Evolutionary conservation across 2,113 vertebrate species (phyloP).

Genomic region (Caretta caretta): DNA sequence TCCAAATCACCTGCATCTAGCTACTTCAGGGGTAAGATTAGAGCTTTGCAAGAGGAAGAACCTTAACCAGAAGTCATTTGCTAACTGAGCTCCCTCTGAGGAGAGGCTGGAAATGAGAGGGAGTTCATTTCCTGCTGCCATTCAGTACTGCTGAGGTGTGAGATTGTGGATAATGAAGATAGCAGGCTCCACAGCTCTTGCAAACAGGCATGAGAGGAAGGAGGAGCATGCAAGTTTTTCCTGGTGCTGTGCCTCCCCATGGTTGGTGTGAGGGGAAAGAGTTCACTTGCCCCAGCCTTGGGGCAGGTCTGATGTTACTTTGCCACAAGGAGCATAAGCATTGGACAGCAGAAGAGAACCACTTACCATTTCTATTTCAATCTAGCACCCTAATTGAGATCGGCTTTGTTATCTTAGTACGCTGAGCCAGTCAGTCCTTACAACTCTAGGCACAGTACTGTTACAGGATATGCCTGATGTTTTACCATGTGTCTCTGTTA

Average conservation of each 20-base stretch:
- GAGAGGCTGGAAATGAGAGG: fast-evolving
- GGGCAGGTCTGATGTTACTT: fast-evolving
- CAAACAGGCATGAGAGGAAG: fast-evolving
- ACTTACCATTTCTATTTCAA: fast-evolving
- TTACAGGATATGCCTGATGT: fast-evolving
- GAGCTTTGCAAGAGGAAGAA: fast-evolving
- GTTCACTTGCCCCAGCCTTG: background rate
- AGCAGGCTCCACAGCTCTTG: background rate
- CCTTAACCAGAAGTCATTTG: background rate
- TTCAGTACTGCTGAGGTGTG: fast-evolving
- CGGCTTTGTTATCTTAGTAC: too few species aligned
- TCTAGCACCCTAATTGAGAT: background rate
- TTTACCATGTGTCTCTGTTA: background rate
- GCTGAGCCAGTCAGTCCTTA: background rate
- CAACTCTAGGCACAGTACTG: background rate
- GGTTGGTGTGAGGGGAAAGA: too few species aligned
- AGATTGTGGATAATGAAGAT: background rate
- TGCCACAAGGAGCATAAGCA: fast-evolving
- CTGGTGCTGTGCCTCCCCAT: background rate
- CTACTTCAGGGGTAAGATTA: background rate
- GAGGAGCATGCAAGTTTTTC: background rate
- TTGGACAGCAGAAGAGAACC: background rate
- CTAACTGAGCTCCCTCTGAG: background rate
- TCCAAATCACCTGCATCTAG: background rate
- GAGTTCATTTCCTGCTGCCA: fast-evolving